Conservation (phyloP, 2,888 invertebrate species). For the Ophioninae sp. region DNA sequence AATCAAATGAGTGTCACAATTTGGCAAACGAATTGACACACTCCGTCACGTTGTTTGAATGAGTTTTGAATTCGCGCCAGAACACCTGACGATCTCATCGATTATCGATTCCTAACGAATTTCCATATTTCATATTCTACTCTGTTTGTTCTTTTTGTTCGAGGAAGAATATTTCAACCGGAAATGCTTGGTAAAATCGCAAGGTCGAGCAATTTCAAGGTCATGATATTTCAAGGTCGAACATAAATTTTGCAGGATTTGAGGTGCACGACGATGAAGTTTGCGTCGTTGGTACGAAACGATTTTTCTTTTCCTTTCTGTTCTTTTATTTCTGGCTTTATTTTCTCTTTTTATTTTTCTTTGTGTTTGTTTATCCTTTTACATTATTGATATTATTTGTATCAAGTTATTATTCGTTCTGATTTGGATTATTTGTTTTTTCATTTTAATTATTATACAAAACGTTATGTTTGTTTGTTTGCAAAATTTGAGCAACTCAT, state of each 20-base stretch:
- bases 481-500: no score
- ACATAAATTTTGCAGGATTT: slow-evolving; percentile 47
- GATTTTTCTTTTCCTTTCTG: no score
- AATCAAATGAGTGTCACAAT: slow-evolving; percentile 23
- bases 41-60: slow-evolving; percentile 31
- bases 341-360: no score
- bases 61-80: slow-evolving; percentile 56
- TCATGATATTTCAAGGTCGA: slow-evolving; percentile 38
- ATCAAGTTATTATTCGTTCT: no score
- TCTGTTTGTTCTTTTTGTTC: not conserved
- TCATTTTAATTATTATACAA: no score
- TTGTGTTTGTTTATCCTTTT: no score
- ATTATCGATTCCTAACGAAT: slow-evolving; percentile 15
- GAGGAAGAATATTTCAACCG: not conserved
- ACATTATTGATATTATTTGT: no score
- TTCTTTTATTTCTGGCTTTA: no score
- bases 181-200: no score
- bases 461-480: no score
- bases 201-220: no score
- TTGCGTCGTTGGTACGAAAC: not conserved
- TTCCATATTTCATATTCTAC: not conserved
- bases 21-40: slow-evolving; percentile 35
- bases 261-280: not conserved
- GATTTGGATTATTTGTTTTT: no score
- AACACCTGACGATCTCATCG: slow-evolving; percentile 42